Conservation (phyloP, 2,797 vertebrate genomes). For the Steatocranus sp. region DNA sequence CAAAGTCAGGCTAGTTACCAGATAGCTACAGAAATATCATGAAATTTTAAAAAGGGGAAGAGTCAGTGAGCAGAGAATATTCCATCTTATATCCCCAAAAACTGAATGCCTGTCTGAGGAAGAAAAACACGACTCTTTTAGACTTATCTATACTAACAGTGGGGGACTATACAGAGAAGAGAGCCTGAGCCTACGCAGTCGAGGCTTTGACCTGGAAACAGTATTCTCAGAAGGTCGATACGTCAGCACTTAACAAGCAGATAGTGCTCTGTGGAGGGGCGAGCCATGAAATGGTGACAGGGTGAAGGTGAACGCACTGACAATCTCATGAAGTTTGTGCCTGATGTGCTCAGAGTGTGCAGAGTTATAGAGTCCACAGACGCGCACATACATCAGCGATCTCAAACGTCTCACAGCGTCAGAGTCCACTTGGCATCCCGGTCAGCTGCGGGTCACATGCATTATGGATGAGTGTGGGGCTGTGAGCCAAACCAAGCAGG, state of each 20-base stretch:
- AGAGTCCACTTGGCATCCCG: constrained; percentile 28
- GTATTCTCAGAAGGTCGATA: background rate
- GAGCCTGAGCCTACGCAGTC: background rate
- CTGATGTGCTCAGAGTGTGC: background rate
- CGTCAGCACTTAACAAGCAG: background rate
- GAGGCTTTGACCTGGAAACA: background rate
- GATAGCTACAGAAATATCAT: background rate
- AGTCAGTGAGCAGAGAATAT: background rate
- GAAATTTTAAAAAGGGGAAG: background rate
- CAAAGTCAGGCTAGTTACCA: background rate
- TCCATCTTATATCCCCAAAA: background rate
- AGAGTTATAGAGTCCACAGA: background rate
- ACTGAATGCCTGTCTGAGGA: background rate
- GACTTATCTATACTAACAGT: background rate
- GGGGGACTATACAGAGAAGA: background rate
- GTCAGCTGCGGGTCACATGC: constrained; percentile 53
- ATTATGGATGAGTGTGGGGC: constrained; percentile 58
- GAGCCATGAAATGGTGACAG: background rate
- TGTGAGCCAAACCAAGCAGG: constrained; percentile 56
- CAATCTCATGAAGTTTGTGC: background rate
- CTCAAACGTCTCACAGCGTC: constrained; percentile 18
- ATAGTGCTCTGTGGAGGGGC: background rate
- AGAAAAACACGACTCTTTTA: background rate
- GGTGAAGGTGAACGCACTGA: background rate
- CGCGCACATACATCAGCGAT: background rate